Percentiles rank a stretch among this genome's conserved stretches.
Conservation (phyloP, 2,888 invertebrate species). For the Tillus elongatus region DNA sequence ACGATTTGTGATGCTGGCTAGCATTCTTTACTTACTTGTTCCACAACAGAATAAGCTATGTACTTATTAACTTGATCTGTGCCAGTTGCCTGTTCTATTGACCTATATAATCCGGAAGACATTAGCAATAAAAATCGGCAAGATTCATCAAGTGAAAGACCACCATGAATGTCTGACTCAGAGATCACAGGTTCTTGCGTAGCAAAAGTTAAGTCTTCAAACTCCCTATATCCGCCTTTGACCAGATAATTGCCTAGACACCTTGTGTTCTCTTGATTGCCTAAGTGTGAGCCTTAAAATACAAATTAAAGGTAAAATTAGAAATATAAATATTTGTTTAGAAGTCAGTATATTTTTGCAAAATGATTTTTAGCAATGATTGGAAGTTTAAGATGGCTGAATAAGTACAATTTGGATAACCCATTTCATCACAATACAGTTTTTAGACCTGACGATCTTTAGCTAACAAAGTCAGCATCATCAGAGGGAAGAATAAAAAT, state of each 20-base stretch:
- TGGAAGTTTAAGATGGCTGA: too few relatives aligned
- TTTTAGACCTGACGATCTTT: too few relatives aligned
- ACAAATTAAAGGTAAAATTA: slow-evolving; percentile 16
- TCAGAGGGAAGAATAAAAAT: too few relatives aligned
- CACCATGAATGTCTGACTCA: slow-evolving; percentile 75
- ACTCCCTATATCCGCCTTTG: slow-evolving; percentile 77
- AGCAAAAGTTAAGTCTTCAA: slow-evolving; percentile 62
- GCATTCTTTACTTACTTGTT: slow-evolving; percentile 48
- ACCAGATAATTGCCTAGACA: slow-evolving; percentile 82
- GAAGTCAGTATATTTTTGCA: too few relatives aligned
- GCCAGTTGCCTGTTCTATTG: slow-evolving; percentile 68
- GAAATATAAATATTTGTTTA: too few relatives aligned
- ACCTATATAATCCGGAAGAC: slow-evolving; percentile 77
- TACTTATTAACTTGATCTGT: slow-evolving; percentile 74
- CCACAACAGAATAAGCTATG: slow-evolving; percentile 68
- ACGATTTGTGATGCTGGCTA: too few relatives aligned
- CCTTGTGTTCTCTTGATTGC: slow-evolving; percentile 73
- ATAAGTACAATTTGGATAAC: too few relatives aligned
- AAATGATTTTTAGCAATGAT: too few relatives aligned
- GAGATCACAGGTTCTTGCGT: slow-evolving; percentile 71
- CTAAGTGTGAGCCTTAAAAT: slow-evolving; percentile 55
- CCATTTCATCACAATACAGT: too few relatives aligned
- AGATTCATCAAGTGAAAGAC: slow-evolving; percentile 66
- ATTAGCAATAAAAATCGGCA: slow-evolving; percentile 77
- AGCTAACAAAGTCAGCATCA: too few relatives aligned